Evolutionary conservation across 2,888 invertebrate genomes (phyloP), one percentile per base, ranked within the genome.

Genomic region (Cataglyphis cursor): DNA sequence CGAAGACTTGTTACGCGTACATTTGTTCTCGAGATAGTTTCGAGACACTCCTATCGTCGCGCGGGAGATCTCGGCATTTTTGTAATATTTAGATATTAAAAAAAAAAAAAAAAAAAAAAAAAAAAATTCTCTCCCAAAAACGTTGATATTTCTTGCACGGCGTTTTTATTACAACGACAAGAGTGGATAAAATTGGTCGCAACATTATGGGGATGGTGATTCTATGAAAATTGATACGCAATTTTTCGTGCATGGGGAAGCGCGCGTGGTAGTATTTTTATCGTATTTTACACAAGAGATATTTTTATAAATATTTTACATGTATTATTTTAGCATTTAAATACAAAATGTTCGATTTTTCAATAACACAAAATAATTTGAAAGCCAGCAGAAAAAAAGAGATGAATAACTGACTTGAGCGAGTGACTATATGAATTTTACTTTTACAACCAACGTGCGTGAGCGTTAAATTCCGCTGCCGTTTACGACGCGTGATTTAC

Each of bases 401-500:
- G n/a, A 1, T 0, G 8, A 51, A 51, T 2, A 24, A 66, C n/a
- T 54, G 18, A 24, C 35, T 44, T 31, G 59, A 18, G 12, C 48
- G 64, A 21, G 21, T 80, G 84, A 85, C 80, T 85, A 85, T 88
- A 89, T 90, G 90, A 92, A 92, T 92, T 91, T 90, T 83, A 85
- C 83, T 81, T 89, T 88, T 86, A 86, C 85, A 87, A 86, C 68
- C 81, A 87, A 87, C 87, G 88, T 84, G 88, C 85, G 89, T 87
- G 87, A 89, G 90, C 89, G 90, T 93, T 93, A 93, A 94, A 94
- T 93, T 93, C 90, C 89, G 65, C 85, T n/a, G 92, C 89, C 91
- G 91, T 93, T 92, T 92, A 92, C 91, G 84, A 84, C 87, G 89
- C 91, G 92, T 93, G 93, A 93, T 93, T 93, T 93, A 93, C 86